Evolutionary conservation across 2,888 invertebrate genomes (phyloP).

Genomic region (Agrotis ipsilon): DNA sequence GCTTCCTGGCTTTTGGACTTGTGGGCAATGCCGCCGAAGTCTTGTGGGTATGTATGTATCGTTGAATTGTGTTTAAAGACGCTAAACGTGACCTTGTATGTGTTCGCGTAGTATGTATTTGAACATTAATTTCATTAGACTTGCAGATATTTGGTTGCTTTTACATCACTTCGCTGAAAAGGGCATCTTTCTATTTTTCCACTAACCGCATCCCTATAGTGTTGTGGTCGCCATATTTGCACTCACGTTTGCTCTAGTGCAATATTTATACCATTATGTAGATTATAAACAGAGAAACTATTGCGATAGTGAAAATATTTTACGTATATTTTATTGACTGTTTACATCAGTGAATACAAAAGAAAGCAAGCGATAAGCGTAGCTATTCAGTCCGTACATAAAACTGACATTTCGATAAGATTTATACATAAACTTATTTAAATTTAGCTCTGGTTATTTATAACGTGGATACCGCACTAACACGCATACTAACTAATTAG

Average conservation of each 20-base stretch:
- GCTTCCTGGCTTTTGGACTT: conserved; percentile 20
- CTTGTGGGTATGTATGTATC: conserved; percentile 60
- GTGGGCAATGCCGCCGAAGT: conserved; percentile 30
- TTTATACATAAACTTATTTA: conserved; percentile 28
- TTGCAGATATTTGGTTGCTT: background rate
- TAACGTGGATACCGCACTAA: background rate
- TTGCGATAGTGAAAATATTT: conserved; percentile 5
- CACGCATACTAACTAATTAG: conserved; percentile 15
- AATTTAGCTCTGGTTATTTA: conserved; percentile 19
- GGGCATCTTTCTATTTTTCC: background rate
- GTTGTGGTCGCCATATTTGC: too few relatives aligned
- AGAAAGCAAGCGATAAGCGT: conserved; percentile 35
- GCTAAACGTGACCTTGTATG: background rate
- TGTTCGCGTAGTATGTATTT: conserved; percentile 2
- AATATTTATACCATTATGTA: background rate
- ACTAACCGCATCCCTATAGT: too few relatives aligned
- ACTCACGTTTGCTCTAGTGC: background rate
- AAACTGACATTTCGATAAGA: conserved; percentile 40
- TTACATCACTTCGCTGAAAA: background rate
- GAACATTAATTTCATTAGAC: background rate
- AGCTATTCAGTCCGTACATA: conserved; percentile 8
- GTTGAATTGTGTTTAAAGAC: background rate
- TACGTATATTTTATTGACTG: conserved; percentile 11
- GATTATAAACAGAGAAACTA: background rate
- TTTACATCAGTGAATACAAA: conserved; percentile 30